Base-by-base conservation (phyloP, 2,888 invertebrate species). In the Dicranocentrus wangi region DNA sequence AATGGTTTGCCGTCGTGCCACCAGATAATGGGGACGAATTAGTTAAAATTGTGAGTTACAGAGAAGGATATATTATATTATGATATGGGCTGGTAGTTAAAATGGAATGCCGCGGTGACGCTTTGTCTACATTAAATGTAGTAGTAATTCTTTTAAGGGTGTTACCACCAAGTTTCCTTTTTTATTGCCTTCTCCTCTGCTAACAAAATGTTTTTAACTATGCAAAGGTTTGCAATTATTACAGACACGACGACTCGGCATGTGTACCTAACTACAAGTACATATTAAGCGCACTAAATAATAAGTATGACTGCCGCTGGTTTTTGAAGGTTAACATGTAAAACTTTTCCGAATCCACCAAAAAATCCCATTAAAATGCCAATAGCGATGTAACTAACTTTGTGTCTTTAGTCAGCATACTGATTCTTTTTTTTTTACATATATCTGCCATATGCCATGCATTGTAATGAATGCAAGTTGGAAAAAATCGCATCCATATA, bases 251-350 rank as follows among this genome's bases (percentile, higher is more conserved):
- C 43, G 15, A 43, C n/a, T 43, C 43, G 43, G 43, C n/a, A n/a
- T n/a, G n/a, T n/a, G n/a, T n/a, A n/a, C n/a, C 19, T 51, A 51
- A 3, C 17, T 47, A 47, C 17, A n/a, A n/a, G n/a, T n/a, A n/a
- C n/a, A 47, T 15, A 13, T 15, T 17, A n/a, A n/a, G n/a, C 19
- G 8, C 1, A 19, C 8, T 51, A n/a, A 17, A 17, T 17, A 15
- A n/a, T 51, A 19, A 51, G 2, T 19, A 51, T 51, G 8, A 8
- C 19, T 51, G 19, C 51, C 47, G 68, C 51, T 58, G 60, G 55
- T 66, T 68, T 76, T 68, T 68, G 76, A 76, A 76, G 76, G 76
- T 68, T 76, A 76, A 76, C 76, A 60, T 60, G 60, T 76, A 58
- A 76, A 76, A 51, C 15, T 51, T 10, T 27, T 42, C 47, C 28